Conservation (phyloP, 35 echinoderm and acorn worm species). For the Apostichopus parvimensis region DNA sequence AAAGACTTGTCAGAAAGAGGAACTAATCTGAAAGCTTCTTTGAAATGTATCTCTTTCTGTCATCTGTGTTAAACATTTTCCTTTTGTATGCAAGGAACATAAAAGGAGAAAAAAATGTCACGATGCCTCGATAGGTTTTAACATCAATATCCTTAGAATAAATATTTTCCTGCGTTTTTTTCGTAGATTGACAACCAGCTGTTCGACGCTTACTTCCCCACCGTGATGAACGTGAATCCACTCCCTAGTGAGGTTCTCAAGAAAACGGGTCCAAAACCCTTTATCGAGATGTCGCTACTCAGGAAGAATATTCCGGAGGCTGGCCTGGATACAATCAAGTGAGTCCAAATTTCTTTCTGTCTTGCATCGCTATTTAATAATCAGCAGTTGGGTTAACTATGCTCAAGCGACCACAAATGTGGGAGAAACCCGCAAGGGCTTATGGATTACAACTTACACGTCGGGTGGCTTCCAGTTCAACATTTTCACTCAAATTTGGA, state of each 20-base stretch:
- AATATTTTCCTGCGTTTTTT: neutral
- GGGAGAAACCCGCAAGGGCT: too few relatives aligned
- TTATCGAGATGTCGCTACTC: constrained; percentile 87
- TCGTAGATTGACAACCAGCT: constrained; percentile 96
- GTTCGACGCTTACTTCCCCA: constrained; percentile 95
- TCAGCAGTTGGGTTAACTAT: neutral
- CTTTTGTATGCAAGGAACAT: too few relatives aligned
- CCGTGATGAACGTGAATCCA: constrained; percentile 78
- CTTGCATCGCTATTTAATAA: too few relatives aligned
- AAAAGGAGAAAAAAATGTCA: too few relatives aligned
- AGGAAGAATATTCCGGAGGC: constrained; percentile 77
- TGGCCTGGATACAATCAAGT: constrained; percentile 90
- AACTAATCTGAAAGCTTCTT: too few relatives aligned
- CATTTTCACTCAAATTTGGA: too few relatives aligned
- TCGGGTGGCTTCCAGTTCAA: too few relatives aligned
- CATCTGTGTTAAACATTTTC: too few relatives aligned
- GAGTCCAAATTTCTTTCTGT: constrained; percentile 1
- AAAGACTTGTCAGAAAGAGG: too few relatives aligned
- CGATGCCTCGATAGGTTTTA: neutral
- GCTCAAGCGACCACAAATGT: neutral
- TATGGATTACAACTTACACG: too few relatives aligned
- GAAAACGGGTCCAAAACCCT: constrained; percentile 88
- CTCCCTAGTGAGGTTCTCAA: constrained; percentile 83
- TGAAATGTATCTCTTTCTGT: too few relatives aligned
- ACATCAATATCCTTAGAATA: neutral